A percentile compares a stretch with the other conserved stretches of the same genome.
phyloP scores from a whole-genome alignment of 2,113 vertebrate genomes.

The Herpailurus yagouaroundi region DNA sequence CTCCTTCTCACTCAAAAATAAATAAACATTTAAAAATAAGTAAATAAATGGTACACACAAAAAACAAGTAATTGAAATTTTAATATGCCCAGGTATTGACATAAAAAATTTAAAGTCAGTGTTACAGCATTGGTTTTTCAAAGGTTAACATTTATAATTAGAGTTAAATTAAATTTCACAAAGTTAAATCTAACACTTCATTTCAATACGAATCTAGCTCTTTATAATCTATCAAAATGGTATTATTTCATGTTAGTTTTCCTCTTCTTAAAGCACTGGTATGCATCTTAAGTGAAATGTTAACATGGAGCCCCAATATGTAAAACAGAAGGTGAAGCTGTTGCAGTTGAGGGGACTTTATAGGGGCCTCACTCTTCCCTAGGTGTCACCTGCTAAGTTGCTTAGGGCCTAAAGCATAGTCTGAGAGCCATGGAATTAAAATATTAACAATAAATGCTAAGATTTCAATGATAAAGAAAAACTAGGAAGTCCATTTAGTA shows the following conservation, averaged over 20 bases:
- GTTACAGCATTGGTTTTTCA: slow-evolving; percentile 39
- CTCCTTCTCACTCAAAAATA: no score
- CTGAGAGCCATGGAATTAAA: neutral
- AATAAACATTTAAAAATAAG: no score
- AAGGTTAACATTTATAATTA: slow-evolving; percentile 40
- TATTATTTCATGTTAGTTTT: neutral
- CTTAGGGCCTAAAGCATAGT: neutral
- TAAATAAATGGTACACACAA: neutral
- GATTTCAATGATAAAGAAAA: neutral
- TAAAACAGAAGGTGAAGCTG: neutral
- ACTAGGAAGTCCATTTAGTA: neutral
- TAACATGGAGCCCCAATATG: neutral
- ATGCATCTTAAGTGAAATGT: slow-evolving; percentile 15
- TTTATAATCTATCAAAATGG: neutral
- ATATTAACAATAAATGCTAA: neutral
- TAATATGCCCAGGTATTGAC: slow-evolving; percentile 45
- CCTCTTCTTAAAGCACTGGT: neutral
- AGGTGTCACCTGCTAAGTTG: neutral
- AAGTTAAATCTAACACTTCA: slow-evolving; percentile 52
- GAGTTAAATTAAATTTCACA: slow-evolving; percentile 39
- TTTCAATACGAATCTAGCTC: slow-evolving; percentile 28
- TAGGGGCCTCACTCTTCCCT: neutral
- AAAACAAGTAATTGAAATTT: slow-evolving; percentile 41
- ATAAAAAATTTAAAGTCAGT: slow-evolving; percentile 15
- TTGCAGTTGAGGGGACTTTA: neutral